A percentile compares a stretch with the other conserved stretches of the same genome.
Evolutionary conservation across 2,113 vertebrate genomes (phyloP).

Genomic region (Odocoileus virginianus): DNA sequence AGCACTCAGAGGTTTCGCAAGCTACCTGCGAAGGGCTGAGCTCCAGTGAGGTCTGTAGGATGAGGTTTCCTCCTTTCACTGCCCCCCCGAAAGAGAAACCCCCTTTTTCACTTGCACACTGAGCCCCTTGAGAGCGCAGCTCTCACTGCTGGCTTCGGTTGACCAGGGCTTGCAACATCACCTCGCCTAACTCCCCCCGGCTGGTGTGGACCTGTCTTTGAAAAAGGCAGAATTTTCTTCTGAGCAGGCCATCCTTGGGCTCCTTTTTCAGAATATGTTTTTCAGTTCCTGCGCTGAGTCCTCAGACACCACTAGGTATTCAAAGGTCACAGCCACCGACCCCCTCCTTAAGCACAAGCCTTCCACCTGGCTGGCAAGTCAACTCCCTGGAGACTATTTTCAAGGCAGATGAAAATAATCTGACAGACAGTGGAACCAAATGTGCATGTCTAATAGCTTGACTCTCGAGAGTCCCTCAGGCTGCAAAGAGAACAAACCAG

Average conservation of each 20-base stretch:
- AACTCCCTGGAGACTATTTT: neutral
- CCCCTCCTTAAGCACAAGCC: neutral
- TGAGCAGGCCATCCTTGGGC: neutral
- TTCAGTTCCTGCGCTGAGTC: neutral
- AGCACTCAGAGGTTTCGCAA: neutral
- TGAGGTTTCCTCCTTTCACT: neutral
- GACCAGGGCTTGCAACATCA: neutral
- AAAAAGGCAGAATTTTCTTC: neutral
- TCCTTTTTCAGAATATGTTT: neutral
- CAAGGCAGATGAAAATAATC: neutral
- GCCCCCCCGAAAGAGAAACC: neutral
- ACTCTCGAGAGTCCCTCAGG: neutral
- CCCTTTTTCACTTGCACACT: neutral
- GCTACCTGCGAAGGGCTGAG: neutral
- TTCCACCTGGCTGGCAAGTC: neutral
- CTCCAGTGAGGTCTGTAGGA: neutral
- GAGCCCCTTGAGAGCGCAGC: neutral
- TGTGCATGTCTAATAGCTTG: neutral
- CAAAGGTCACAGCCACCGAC: accelerated
- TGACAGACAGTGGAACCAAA: neutral
- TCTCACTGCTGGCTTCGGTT: neutral
- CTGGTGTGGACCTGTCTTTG: neutral
- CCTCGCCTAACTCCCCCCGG: neutral
- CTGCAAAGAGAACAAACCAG: neutral
- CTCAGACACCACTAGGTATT: neutral